These are phyloP conservation scores for Pteruthius melanotis DNA, from an alignment of 2,113 vertebrate species.

Conservation along the genomic window DNA sequence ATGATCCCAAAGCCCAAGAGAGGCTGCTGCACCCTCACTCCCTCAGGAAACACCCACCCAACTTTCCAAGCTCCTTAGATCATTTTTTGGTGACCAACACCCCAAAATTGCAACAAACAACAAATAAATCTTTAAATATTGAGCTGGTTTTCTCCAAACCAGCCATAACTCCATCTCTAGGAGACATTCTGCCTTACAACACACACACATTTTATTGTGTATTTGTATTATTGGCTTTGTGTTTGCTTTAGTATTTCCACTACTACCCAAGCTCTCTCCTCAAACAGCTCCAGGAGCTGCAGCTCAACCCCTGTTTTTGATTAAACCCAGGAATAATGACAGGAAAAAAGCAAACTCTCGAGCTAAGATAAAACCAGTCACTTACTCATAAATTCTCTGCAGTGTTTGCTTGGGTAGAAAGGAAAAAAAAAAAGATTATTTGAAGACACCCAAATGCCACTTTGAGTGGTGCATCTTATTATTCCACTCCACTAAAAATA, in stretches of 20 bases:
- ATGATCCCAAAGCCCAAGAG: not conserved
- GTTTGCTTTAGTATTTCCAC: not conserved
- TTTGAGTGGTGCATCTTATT: not conserved
- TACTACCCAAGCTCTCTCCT: not conserved
- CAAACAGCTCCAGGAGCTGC: not conserved
- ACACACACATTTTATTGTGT: not conserved
- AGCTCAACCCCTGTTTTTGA: not conserved
- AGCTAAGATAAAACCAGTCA: not conserved
- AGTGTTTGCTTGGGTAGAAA: not conserved
- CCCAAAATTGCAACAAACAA: not conserved
- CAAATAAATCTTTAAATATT: not conserved
- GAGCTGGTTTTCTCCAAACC: not conserved
- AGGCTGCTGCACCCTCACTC: not conserved
- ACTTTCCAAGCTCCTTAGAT: not conserved
- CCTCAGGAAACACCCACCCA: not conserved
- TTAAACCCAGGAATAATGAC: not conserved
- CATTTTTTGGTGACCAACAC: not conserved
- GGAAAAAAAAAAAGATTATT: not conserved
- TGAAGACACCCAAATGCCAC: not conserved
- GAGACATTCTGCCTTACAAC: not conserved
- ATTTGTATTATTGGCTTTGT: not conserved
- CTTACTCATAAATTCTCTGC: not conserved
- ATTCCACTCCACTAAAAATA: not conserved
- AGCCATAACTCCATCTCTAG: not conserved
- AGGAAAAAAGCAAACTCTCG: not conserved